Base-by-base conservation (phyloP, 2,888 invertebrate genomes). In the Creontiades dilutus region DNA sequence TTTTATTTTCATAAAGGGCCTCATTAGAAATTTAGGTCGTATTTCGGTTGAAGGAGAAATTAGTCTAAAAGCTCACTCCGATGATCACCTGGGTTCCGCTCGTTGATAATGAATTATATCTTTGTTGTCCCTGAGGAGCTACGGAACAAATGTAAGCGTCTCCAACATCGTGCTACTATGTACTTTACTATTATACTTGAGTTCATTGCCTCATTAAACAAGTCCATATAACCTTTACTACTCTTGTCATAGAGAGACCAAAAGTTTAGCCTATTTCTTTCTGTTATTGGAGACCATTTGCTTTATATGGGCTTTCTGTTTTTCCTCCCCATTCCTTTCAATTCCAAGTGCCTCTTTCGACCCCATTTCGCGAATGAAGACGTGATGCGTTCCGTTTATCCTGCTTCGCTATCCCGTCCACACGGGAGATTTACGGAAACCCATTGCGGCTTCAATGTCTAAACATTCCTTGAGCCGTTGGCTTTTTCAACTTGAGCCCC, bases 401-500 rank as follows among this genome's bases (percentile, higher is more conserved):
- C 68, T 68, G 23, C 68, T 68, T 13, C 68, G 23, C 27, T 68
- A 68, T 61, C 68, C 27, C 23, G 11, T 23, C 68, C 27, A 19
- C 68, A 23, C 68, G 12, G 23, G 68, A 68, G 68, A 68, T 68
- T 68, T 68, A 68, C 68, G 23, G 68, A 68, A 68, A 27, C 68
- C 68, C 68, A 68, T 68, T 68, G 68, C 19, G 68, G 68, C 68
- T 68, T 68, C 68, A 68, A 68, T 23, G 68, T 5, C 68, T 68
- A 68, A 68, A 68, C 23, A 68, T 68, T 23, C 19, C 68, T 61
- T 68, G 68, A 68, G 68, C 68, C 23, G 19, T 19, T 68, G 68
- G 68, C 68, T 68, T 68, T 68, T 68, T 68, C 68, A 27, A 68
- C 68, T 68, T 68, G 68, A 68, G 68, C 46, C 46, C 48, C 37